A percentile compares a stretch with the other conserved stretches of the same genome.
These are phyloP conservation scores for Mesocentrotus franciscanus DNA, from an alignment of 53 echinoderm and acorn worm genomes.

Conservation along the genomic window DNA sequence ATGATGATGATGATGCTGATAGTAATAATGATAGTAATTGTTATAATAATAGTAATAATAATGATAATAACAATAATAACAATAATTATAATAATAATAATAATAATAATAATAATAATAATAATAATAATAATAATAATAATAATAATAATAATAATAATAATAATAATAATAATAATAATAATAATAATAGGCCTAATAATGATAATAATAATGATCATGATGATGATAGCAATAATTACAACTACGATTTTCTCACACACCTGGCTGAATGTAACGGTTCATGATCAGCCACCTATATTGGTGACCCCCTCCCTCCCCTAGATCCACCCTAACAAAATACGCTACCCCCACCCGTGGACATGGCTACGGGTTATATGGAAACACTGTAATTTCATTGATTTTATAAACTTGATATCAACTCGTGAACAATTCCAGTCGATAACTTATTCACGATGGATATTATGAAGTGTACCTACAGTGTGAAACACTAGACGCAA, in stretches of 20 bases:
- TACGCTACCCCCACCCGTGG: no score
- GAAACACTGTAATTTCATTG: background rate
- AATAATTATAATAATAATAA: background rate
- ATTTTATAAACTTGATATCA: slow-evolving; percentile 36
- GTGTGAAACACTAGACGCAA: background rate
- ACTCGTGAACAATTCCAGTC: background rate
- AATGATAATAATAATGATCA: background rate
- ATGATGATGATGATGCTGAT: slow-evolving; percentile 60
- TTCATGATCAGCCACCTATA: no score
- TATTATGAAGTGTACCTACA: background rate
- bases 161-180: background rate
- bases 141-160: slow-evolving; percentile 48
- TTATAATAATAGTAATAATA: background rate
- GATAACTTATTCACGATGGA: background rate
- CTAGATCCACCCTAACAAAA: no score
- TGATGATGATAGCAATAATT: background rate
- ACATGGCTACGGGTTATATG: no score
- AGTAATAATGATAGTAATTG: background rate
- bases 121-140: slow-evolving; percentile 52
- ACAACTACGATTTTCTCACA: no score
- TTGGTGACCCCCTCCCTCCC: no score
- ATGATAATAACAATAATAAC: background rate
- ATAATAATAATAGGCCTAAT: background rate
- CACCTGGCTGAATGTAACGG: no score
- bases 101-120: background rate